phyloP scores from a whole-genome alignment of 2,888 invertebrate species.

The Metopia argyrocephala region DNA sequence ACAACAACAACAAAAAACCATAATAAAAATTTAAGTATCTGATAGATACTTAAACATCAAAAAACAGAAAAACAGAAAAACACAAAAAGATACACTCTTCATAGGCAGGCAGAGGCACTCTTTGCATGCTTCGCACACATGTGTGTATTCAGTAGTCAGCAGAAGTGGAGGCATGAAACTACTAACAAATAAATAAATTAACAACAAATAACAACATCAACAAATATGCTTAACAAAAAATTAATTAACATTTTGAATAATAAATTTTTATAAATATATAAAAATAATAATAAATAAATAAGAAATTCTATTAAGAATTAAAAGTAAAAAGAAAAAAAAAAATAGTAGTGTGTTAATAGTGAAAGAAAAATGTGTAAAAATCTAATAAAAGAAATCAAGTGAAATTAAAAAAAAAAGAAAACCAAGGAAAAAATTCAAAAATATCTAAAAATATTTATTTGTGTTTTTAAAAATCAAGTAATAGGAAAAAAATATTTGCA shows the following conservation, averaged over 20 bases:
- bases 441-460: no score
- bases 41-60: constrained; percentile 49
- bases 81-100: background rate
- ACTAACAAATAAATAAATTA: constrained; percentile 44
- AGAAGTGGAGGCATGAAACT: constrained; percentile 33
- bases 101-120: no score
- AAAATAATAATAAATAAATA: background rate
- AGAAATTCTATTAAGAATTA: background rate
- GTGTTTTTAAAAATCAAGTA: no score
- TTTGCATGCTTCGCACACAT: constrained; percentile 16
- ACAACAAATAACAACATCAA: background rate
- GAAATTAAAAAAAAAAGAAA: background rate
- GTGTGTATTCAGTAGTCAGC: background rate
- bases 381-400: no score
- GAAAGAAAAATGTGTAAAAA: no score
- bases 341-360: no score
- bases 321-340: background rate
- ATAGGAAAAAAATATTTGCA: no score
- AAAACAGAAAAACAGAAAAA: constrained; percentile 18
- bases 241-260: background rate
- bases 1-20: constrained; percentile 28
- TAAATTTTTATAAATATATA: background rate
- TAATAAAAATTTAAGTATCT: constrained; percentile 50
- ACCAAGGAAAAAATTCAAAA: background rate
- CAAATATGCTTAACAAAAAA: background rate